Evolutionary conservation across 2,888 invertebrate species (phyloP).

Genomic region (Ophioninae sp.): DNA sequence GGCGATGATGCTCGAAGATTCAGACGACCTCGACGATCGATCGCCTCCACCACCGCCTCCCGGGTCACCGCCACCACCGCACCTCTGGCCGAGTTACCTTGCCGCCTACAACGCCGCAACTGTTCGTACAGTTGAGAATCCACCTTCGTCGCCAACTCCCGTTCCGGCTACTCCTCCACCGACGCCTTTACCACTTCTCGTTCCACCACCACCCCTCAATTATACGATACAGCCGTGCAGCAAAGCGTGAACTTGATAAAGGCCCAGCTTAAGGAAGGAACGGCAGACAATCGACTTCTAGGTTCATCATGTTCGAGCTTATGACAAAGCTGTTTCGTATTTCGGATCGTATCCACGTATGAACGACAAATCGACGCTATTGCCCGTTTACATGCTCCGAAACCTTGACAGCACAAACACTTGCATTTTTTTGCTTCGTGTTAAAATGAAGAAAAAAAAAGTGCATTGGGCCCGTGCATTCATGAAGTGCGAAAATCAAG

Average conservation of each 20-base stretch:
- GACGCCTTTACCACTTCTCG: conserved; percentile 78
- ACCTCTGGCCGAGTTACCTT: conserved; percentile 82
- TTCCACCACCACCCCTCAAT: conserved; percentile 78
- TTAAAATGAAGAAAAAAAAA: neutral
- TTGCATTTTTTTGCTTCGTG: neutral
- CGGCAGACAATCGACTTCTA: neutral
- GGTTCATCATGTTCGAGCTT: neutral
- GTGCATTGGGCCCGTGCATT: neutral
- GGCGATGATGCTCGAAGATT: conserved; percentile 80
- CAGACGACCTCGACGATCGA: conserved; percentile 82
- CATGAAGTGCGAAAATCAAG: neutral
- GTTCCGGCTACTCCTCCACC: conserved; percentile 74
- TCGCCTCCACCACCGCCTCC: conserved; percentile 85
- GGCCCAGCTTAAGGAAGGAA: neutral
- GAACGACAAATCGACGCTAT: neutral
- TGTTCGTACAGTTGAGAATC: conserved; percentile 54
- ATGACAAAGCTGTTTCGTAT: neutral
- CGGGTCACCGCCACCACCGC: conserved; percentile 83
- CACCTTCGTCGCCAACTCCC: conserved; percentile 36
- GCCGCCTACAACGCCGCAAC: conserved; percentile 72
- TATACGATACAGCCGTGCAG: conserved; percentile 79
- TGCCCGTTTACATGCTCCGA: neutral
- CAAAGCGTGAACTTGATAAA: conserved; percentile 71
- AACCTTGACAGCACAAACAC: neutral
- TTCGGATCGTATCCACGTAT: neutral